A percentile compares a stretch with the other conserved stretches of the same genome.
phyloP scores from a whole-genome alignment of 2,888 invertebrate genomes.

The Lepidonotus clava region DNA sequence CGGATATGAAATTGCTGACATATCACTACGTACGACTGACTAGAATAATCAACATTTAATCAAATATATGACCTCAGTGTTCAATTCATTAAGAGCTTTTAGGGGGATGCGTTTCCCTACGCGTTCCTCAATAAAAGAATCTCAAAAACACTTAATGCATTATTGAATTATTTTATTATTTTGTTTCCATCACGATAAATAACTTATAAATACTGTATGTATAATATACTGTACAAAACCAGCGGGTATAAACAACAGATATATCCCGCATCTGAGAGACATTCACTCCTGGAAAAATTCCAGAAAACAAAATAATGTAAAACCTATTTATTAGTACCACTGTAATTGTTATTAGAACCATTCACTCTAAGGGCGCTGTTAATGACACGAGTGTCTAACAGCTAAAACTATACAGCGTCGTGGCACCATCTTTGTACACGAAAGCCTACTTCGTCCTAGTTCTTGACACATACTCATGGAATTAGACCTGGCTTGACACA shows the following conservation, averaged over 20 bases:
- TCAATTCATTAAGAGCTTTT: too few species aligned
- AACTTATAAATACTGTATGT: conserved; percentile 8
- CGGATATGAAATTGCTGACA: too few species aligned
- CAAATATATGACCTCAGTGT: too few species aligned
- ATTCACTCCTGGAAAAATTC: neutral
- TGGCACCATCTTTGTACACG: too few species aligned
- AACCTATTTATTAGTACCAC: neutral
- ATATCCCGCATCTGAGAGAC: neutral
- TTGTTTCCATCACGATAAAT: neutral
- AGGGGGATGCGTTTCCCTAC: too few species aligned
- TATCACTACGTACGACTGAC: too few species aligned
- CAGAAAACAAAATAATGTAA: neutral
- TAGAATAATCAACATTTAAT: too few species aligned
- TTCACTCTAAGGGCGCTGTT: neutral
- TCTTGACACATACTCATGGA: neutral
- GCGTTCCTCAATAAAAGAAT: too few species aligned
- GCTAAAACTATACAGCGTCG: neutral
- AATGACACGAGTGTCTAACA: neutral
- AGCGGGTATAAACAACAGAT: neutral
- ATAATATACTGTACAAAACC: neutral
- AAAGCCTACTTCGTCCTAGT: neutral
- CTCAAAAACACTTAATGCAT: too few species aligned
- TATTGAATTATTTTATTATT: neutral
- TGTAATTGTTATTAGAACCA: neutral
- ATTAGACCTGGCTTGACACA: neutral